Base-by-base conservation (phyloP, 2,113 vertebrate genomes). In the Tiliqua scincoides region DNA sequence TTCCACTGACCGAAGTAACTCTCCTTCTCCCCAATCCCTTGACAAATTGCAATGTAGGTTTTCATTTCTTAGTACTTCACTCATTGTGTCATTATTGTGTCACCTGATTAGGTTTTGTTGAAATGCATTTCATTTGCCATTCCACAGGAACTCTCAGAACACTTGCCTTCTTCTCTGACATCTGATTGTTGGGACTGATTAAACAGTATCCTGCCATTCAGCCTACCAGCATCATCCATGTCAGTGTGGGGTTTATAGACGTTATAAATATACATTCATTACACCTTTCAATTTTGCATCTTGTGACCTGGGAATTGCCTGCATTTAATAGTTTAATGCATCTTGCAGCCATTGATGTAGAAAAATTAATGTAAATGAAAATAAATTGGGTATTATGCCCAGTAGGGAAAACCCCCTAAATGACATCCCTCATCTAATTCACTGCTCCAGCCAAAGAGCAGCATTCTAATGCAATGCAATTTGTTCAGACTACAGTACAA, bases 321-420 rank as follows among this genome's bases (percentile, higher is more conserved):
- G 12, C 65, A 61, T 93, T 93, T 93, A 95, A 91, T 59, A 89
- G 75, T 93, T 94, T 89, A 91, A 92, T 89, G 85, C 48, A 83
- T 84, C 54, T 71, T 85, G 73, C 73, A 90, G 57, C 81, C 92
- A 84, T 27, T 92, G 48, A 92, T 88, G 7, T 77, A 91, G 78
- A 92, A 80, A 94, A 95, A 93, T 88, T 92, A 94, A 93, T 52
- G n/a, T 84, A 94, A 94, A 94, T 90, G 71, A 95, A 96, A 96
- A 92, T 90, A 87, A 93, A 93, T 87, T 89, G 48, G 37, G 87
- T 88, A 87, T 87, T 94, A 91, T 86, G 78, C 57, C 35, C 82
- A 76, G 32, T 30, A 93, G 79, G 88, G 93, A 84, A 95, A 90
- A 3, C 27, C 89, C 23, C 68, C 87, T 32, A 82, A 82, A 77